Base-by-base conservation (phyloP, 2,888 invertebrate species). In the Leptothorax acervorum region DNA sequence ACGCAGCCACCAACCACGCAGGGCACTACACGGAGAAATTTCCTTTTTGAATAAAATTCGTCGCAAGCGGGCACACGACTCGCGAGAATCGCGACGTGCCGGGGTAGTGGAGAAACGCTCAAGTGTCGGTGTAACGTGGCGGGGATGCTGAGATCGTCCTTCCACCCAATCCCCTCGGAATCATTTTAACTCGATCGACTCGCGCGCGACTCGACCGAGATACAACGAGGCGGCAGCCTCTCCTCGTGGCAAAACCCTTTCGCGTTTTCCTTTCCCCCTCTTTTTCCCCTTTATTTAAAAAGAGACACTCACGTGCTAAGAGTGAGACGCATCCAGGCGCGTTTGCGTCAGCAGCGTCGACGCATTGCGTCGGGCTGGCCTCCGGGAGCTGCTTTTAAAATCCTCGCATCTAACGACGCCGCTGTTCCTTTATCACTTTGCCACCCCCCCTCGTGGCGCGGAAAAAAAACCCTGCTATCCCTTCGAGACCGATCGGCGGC, bases 271-370 rank as follows among this genome's bases (percentile, higher is more conserved):
- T 51, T 53, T 51, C 53, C 9, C 31, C 28, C 35, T 66, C 3
- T 12, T 31, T 12, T 23, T 23, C 23, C 15, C 42, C n/a, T 28
- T 79, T 78, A 45, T 42, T 39, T 53, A 51, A 51, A 83, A 70
- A 66, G 23, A 82, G 70, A 91, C 89, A 96, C 96, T 96, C 93
- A 96, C 96, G 96, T 96, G 96, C 96, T 96, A 96, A 96, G 96
- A 96, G 96, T 96, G 96, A 96, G 96, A 96, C 96, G 96, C 96
- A 96, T 96, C 96, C 96, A 96, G 96, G 94, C 95, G 95, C 95
- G 95, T 95, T 76, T 95, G 94, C 95, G 94, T 95, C 94, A 95
- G 95, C 95, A 95, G 95, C 95, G 94, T 94, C 95, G 95, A 95
- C 95, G 95, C 95, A 95, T 95, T 94, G 95, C 95, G 95, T 95